phyloP scores from a whole-genome alignment of 2,113 vertebrate genomes.

The Himantopus leucocephalus region DNA sequence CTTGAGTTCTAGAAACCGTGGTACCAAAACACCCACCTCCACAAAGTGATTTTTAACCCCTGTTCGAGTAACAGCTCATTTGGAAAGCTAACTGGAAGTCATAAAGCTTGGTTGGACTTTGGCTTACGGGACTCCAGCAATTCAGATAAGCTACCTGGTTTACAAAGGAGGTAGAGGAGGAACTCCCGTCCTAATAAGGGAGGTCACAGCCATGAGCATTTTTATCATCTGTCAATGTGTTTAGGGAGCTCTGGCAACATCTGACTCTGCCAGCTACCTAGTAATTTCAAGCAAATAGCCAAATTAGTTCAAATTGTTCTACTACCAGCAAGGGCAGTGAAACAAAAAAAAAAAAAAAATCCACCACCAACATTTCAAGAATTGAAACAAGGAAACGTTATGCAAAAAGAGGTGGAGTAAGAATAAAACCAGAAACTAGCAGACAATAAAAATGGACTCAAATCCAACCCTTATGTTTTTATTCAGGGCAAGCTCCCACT shows the following conservation, averaged over 20 bases:
- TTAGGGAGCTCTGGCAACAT: neutral
- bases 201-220: neutral
- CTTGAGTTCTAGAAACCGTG: fast-evolving
- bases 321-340: neutral
- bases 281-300: neutral
- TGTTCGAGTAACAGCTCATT: neutral
- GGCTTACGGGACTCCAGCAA: neutral
- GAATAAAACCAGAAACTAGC: conserved; percentile 23
- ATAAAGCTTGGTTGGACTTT: conserved; percentile 1
- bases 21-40: neutral
- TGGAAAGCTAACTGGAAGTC: neutral
- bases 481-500: neutral
- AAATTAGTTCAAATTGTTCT: neutral
- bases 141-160: neutral
- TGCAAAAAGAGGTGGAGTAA: conserved; percentile 20
- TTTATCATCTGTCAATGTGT: neutral
- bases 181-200: neutral
- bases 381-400: neutral
- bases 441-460: conserved; percentile 22
- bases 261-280: neutral
- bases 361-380: neutral
- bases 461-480: neutral
- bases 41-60: neutral
- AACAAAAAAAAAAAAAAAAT: neutral
- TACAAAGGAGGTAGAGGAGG: neutral